Conservation (phyloP, 1,140 invertebrate species). For the Drosophila kanapiae region DNA sequence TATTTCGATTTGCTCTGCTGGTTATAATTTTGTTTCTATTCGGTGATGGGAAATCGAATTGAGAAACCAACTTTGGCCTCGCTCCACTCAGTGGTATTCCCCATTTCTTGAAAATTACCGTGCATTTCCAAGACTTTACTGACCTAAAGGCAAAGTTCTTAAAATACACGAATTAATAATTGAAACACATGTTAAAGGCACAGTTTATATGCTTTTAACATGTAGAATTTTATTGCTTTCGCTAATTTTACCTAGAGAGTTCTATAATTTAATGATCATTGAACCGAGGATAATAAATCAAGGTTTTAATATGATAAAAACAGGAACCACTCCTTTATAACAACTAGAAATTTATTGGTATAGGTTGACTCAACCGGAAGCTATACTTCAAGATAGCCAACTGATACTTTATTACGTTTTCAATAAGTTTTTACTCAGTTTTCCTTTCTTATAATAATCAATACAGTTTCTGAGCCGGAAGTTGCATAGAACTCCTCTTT, state of each 20-base stretch:
- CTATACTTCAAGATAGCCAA: background rate
- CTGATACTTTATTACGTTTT: background rate
- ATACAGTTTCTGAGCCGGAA: background rate
- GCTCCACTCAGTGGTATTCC: background rate
- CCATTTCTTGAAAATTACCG: background rate
- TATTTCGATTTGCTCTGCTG: conserved; percentile 32
- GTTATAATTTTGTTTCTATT: conserved; percentile 30
- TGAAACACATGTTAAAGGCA: background rate
- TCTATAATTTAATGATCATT: background rate
- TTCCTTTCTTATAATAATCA: background rate
- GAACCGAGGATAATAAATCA: no score
- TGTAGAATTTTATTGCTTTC: background rate
- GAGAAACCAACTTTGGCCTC: conserved; percentile 20
- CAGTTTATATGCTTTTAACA: background rate
- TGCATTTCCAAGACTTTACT: background rate
- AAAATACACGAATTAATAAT: background rate
- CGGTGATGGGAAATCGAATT: conserved; percentile 9
- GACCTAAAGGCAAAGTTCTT: background rate
- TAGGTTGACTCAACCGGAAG: background rate
- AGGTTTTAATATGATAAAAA: background rate
- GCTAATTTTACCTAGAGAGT: background rate
- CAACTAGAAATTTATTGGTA: background rate
- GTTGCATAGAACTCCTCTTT: background rate
- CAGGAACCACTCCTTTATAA: background rate
- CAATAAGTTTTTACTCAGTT: background rate